Evolutionary conservation across 2,888 invertebrate species (phyloP), one percentile per base, ranked within the genome.

Genomic region (Tinea trinotella): DNA sequence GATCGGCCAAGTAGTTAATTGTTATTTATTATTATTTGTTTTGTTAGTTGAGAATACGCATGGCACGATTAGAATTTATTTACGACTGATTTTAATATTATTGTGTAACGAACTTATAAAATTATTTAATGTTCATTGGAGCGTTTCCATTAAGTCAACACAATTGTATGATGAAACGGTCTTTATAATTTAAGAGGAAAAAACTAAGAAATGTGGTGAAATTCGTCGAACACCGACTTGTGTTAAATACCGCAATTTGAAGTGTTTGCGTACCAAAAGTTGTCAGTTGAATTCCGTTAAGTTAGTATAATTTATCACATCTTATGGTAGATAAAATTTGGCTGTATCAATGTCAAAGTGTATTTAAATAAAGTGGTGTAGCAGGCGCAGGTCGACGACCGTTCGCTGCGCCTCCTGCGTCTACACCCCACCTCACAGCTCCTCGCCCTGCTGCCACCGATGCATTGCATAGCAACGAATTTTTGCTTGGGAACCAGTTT

Each of bases 401-500:
- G 78, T 69, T 67, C 76, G 78, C 69, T 71, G 77, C 75, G 77
- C 80, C 79, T 81, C 76, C 78, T 81, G 80, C 79, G 80, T 74
- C 79, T 76, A 69, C 71, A 75, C 71, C 68, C 67, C 67, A 70
- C 66, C 68, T 66, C 62, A 59, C 62, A 62, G 60, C 64, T 63
- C 66, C 68, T 68, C 73, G 72, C 73, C 78, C 80, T 76, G 77
- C 53, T 50, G 24, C 53, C 57, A 71, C 70, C 76, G 79, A 76
- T 83, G 83, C 80, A 82, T 76, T 71, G 79, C 76, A 69, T 76
- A 74, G 82, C 76, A 82, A 79, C 76, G 82, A 71, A 83, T 83
- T 76, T 82, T 85, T 74, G 79, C 74, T 75, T 72, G 76, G 73
- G 80, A 84, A 85, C 83, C 82, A 73, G 84, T 80, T 79, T 74